Evolutionary conservation across 2,888 invertebrate genomes (phyloP).

Genomic region (Deilephila elpenor): DNA sequence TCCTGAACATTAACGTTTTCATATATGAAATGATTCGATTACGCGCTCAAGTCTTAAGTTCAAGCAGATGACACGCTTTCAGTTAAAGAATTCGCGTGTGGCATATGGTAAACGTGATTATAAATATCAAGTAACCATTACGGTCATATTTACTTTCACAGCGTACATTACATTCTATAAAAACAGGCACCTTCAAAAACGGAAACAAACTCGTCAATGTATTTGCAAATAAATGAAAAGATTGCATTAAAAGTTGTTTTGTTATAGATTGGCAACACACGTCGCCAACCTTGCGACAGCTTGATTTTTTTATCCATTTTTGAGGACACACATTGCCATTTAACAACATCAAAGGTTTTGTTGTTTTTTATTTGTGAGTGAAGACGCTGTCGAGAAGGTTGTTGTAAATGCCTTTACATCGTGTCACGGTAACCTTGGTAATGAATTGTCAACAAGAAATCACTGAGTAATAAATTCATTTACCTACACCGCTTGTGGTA

Average conservation of each 20-base stretch:
- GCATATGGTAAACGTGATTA: conserved; percentile 57
- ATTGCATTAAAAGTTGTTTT: conserved; percentile 34
- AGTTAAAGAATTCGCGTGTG: conserved; percentile 52
- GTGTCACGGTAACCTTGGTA: conserved; percentile 42
- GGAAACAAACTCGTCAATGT: conserved; percentile 35
- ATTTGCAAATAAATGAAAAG: conserved; percentile 30
- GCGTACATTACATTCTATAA: conserved; percentile 31
- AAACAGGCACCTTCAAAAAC: neutral
- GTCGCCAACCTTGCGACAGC: conserved; percentile 61
- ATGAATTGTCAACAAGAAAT: conserved; percentile 44
- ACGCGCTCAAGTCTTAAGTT: conserved; percentile 34
- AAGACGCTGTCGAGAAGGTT: conserved; percentile 40
- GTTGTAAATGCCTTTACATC: conserved; percentile 41
- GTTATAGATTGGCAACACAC: conserved; percentile 50
- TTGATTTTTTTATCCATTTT: conserved; percentile 63
- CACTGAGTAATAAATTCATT: conserved; percentile 23
- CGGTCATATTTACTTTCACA: conserved; percentile 7
- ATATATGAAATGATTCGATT: conserved; percentile 17
- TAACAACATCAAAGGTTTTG: conserved; percentile 69
- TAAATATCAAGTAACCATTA: conserved; percentile 41
- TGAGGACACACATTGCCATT: conserved; percentile 70
- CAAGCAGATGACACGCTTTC: conserved; percentile 41
- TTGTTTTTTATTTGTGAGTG: conserved; percentile 50
- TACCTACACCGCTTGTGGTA: conserved; percentile 18
- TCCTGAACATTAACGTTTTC: conserved; percentile 12